Base-by-base conservation (phyloP, 1,140 invertebrate genomes). In the Xylocopa sonorina region DNA sequence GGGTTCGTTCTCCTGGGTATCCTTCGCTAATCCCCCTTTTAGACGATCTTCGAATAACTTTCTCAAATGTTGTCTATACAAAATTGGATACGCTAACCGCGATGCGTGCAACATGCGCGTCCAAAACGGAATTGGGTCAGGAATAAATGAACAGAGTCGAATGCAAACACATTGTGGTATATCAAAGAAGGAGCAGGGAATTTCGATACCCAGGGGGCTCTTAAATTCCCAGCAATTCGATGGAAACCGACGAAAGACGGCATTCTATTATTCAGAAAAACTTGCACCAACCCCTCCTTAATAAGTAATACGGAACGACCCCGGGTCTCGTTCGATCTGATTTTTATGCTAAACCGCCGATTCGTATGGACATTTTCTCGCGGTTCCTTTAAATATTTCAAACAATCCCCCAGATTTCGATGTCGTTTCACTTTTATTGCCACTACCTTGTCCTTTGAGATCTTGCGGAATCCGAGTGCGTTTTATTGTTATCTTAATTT, bases 301-400 rank as follows among this genome's bases (percentile, higher is more conserved):
- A 88, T 38, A 89, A 89, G 90, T 90, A 51, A 89, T 81, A 79
- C 69, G 78, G 74, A 89, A 81, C 80, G 86, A 86, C 74, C 74
- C 78, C 60, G 55, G 14, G 2, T 86, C 67, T 63, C 67, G 64
- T 71, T 81, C 79, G 55, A 84, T 75, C 83, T 75, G 81, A 88
- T 86, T 85, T 51, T 79, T 46, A 77, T 80, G 84, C 81, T 88
- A 90, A 91, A 90, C 85, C 82, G 66, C 79, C 89, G 72, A 89
- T 91, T 91, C 86, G 86, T 90, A 91, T 90, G 89, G 83, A 85
- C 78, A n/a, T 66, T 71, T 53, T 58, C 79, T 48, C 53, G 64
- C 69, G 66, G 75, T 55, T 74, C n/a, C 57, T 51, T 90, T 48
- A 89, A n/a, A 90, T 89, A 88, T 87, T 89, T 87, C 3, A 90